A percentile compares a stretch with the other conserved stretches of the same genome.
Conservation (phyloP, 2,113 vertebrate genomes). For the Onychorhynchus coronatus region DNA sequence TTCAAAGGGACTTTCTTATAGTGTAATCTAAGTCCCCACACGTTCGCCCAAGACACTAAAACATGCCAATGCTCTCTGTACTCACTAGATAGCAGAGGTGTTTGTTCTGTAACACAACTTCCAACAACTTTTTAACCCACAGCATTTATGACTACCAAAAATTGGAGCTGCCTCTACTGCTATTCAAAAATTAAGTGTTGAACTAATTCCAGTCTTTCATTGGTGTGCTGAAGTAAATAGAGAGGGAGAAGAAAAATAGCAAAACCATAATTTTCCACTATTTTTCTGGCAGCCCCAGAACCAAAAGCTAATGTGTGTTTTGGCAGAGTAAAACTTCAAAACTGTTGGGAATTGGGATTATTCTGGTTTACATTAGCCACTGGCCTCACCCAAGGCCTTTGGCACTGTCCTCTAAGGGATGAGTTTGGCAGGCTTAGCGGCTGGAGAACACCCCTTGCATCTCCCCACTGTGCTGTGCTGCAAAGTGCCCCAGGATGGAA, state of each 20-base stretch:
- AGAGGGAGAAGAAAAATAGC: not conserved
- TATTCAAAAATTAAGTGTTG: not conserved
- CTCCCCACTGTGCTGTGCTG: not conserved
- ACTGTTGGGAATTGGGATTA: not conserved
- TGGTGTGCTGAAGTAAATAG: not conserved
- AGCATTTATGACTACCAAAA: not conserved
- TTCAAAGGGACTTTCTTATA: not conserved
- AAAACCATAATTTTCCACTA: not conserved
- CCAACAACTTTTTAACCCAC: not conserved
- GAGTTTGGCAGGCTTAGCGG: not conserved
- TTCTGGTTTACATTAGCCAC: slow-evolving; percentile 3
- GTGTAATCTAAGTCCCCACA: not conserved
- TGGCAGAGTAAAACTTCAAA: not conserved
- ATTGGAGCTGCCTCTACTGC: not conserved
- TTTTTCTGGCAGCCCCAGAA: not conserved
- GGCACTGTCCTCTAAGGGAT: not conserved
- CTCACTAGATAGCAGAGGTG: not conserved
- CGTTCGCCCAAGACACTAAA: fast-evolving
- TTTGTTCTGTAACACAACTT: not conserved
- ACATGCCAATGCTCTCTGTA: not conserved
- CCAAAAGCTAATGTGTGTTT: not conserved
- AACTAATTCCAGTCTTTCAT: not conserved
- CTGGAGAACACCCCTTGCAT: not conserved
- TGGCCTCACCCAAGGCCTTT: not conserved
- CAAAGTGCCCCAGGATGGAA: not conserved